phyloP scores from a whole-genome alignment of 2,797 vertebrate genomes.

The Mastacembelus armatus region DNA sequence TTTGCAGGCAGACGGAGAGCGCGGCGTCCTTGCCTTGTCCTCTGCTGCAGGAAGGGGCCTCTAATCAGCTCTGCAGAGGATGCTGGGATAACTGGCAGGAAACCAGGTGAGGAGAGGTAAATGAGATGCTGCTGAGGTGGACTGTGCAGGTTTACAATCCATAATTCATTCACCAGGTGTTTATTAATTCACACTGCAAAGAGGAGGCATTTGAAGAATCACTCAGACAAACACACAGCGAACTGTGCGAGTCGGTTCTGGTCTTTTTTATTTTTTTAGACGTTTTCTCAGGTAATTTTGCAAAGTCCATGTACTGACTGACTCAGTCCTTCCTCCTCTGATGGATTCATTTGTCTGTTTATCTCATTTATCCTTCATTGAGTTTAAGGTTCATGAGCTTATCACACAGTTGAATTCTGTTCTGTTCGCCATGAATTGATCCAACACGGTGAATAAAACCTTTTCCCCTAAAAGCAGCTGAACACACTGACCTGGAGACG shows the following conservation, averaged over 20 bases:
- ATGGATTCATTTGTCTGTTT: not conserved
- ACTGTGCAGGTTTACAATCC: conserved; percentile 42
- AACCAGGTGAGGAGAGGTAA: conserved; percentile 62
- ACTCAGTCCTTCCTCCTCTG: not conserved
- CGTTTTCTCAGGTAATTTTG: no score
- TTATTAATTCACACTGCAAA: not conserved
- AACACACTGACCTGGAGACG: no score
- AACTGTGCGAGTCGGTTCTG: no score
- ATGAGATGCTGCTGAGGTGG: conserved; percentile 36
- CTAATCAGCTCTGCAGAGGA: conserved; percentile 60
- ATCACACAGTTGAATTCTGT: conserved; percentile 4
- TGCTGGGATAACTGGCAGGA: conserved; percentile 55
- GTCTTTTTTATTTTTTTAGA: no score
- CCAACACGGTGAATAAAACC: not conserved
- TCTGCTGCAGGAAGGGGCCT: conserved; percentile 56
- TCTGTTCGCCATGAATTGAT: conserved; percentile 8
- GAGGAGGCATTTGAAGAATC: no score
- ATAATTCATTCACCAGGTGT: conserved; percentile 54
- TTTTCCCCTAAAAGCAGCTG: no score
- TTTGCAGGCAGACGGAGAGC: conserved; percentile 62
- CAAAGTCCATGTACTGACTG: no score
- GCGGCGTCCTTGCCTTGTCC: conserved; percentile 64
- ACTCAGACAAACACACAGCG: no score
- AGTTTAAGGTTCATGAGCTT: conserved; percentile 2
- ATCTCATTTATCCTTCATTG: conserved; percentile 12